phyloP scores from a whole-genome alignment of 2,797 vertebrate genomes.

The Argya squamiceps region DNA sequence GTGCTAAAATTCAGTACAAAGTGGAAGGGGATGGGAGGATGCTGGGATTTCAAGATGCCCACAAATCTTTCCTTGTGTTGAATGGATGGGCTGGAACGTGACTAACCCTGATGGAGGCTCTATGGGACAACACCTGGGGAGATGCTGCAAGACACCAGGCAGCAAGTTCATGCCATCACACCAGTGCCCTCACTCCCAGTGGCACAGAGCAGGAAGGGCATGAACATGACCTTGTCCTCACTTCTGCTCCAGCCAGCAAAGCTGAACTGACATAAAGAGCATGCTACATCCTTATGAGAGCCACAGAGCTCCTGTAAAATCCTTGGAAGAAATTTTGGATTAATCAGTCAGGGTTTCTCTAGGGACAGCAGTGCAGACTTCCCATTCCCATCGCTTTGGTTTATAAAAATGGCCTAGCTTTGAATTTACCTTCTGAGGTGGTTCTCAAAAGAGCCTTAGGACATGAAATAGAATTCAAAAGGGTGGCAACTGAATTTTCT shows the following conservation, averaged over 20 bases:
- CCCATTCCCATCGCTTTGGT: neutral
- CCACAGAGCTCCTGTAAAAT: neutral
- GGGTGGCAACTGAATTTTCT: neutral
- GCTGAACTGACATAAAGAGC: neutral
- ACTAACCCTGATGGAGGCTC: neutral
- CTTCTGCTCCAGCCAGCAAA: constrained; percentile 11
- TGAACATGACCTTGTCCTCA: neutral
- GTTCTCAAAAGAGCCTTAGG: neutral
- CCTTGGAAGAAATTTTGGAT: neutral
- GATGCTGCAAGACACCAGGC: neutral
- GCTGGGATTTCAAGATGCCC: neutral
- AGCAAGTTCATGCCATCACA: neutral
- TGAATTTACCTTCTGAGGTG: neutral
- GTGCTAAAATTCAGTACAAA: neutral
- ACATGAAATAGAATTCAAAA: neutral
- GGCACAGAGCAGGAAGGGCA: neutral
- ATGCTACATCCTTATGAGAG: neutral
- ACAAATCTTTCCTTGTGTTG: neutral
- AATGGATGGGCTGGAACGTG: neutral
- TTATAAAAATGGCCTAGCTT: neutral
- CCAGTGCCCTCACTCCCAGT: accelerated
- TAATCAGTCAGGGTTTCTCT: neutral
- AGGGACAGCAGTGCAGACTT: neutral
- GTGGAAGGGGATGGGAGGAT: neutral
- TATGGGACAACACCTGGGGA: neutral